phyloP scores from a whole-genome alignment of 2,113 vertebrate species.

The Vulpes lagopus region DNA sequence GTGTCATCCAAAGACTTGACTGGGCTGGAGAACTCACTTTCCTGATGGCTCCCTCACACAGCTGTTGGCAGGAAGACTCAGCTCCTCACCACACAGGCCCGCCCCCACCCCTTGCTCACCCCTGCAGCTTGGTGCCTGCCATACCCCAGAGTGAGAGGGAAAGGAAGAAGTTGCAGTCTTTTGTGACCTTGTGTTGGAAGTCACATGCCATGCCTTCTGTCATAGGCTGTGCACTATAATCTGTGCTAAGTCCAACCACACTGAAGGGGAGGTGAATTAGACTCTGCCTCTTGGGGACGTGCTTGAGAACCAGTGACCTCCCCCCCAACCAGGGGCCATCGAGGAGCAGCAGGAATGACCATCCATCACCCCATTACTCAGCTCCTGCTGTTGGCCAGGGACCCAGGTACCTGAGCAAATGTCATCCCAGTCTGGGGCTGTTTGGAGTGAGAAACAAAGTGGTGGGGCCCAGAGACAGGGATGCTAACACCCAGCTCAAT shows the following conservation, averaged over 20 bases:
- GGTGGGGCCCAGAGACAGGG: background rate
- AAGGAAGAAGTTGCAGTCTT: background rate
- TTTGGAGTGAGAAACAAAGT: background rate
- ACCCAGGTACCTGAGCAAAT: background rate
- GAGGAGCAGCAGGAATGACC: too few relatives aligned
- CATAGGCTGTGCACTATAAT: fast-evolving
- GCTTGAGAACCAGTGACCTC: background rate
- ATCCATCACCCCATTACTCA: background rate
- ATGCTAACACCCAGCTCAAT: too few relatives aligned
- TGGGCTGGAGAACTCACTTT: background rate
- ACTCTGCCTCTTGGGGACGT: too few relatives aligned
- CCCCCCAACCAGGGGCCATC: fast-evolving
- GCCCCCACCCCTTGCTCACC: fast-evolving
- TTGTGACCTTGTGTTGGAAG: background rate
- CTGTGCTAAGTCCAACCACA: background rate
- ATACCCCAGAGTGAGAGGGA: background rate
- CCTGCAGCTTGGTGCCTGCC: background rate
- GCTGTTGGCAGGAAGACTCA: background rate
- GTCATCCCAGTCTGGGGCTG: background rate
- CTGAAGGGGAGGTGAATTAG: background rate
- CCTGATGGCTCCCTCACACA: background rate
- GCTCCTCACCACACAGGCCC: background rate
- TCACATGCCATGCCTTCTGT: background rate
- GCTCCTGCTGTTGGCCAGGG: background rate
- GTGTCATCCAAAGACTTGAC: background rate